phyloP scores from a whole-genome alignment of 2,888 invertebrate genomes.

The Conops quadrifasciatus region DNA sequence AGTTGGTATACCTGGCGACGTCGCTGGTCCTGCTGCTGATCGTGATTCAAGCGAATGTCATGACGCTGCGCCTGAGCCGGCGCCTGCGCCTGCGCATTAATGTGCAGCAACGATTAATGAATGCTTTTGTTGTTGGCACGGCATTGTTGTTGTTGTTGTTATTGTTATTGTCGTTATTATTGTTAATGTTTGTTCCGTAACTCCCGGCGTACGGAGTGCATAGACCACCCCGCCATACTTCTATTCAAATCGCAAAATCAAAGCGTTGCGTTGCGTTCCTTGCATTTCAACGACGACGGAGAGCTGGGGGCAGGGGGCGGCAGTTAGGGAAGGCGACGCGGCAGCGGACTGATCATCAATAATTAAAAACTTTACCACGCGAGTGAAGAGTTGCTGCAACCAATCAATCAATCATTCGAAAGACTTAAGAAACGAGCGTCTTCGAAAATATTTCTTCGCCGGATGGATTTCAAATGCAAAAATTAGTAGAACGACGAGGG shows the following conservation, averaged over 20 bases:
- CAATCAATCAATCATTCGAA: not conserved
- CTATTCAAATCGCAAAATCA: not conserved
- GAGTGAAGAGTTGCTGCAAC: too few species aligned
- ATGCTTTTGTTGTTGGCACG: not conserved
- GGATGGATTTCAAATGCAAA: too few species aligned
- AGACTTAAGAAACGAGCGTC: slow-evolving; percentile 18
- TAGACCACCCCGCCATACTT: not conserved
- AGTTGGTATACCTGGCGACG: slow-evolving; percentile 10
- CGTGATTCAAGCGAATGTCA: slow-evolving; percentile 2
- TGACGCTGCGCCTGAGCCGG: slow-evolving; percentile 30
- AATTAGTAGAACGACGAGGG: too few species aligned
- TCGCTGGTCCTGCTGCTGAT: slow-evolving; percentile 4
- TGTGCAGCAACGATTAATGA: not conserved
- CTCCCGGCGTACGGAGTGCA: not conserved
- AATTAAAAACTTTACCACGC: too few species aligned
- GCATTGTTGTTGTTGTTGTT: slow-evolving; percentile 34
- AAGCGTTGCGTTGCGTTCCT: too few species aligned
- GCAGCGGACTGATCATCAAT: not conserved
- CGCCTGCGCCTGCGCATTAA: slow-evolving; percentile 31
- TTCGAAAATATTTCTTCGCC: not conserved
- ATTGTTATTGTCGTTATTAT: not conserved
- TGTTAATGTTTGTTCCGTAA: not conserved
- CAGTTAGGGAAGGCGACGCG: not conserved
- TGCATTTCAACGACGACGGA: not conserved
- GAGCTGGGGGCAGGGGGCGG: not conserved